phyloP scores from a whole-genome alignment of 2,113 vertebrate species.

The Sylvietta virens region DNA sequence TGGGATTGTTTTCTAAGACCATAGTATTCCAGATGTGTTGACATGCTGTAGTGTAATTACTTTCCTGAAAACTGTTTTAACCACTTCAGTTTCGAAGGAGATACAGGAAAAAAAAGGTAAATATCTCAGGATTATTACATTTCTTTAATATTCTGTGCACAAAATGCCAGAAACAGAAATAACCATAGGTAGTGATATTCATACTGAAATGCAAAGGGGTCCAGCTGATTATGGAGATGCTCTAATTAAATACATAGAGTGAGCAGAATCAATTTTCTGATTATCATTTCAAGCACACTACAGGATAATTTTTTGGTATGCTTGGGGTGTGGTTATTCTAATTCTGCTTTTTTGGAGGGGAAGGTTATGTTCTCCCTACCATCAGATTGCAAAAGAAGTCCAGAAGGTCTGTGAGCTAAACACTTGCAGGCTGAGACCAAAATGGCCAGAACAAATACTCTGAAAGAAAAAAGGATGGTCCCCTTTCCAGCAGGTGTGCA shows the following conservation, averaged over 20 bases:
- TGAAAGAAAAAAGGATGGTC: background rate
- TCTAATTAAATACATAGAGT: background rate
- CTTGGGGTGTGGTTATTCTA: background rate
- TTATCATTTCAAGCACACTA: background rate
- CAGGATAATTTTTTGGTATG: background rate
- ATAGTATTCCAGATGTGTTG: background rate
- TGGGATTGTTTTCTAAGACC: rapidly evolving
- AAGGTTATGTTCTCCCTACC: background rate
- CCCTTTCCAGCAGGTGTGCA: background rate
- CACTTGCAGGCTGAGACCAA: background rate
- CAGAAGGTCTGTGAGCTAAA: background rate
- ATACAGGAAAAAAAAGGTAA: background rate
- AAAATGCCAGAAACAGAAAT: background rate
- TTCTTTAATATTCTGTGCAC: background rate
- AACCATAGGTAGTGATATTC: background rate
- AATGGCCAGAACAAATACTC: background rate
- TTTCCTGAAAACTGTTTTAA: background rate
- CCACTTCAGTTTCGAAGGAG: background rate
- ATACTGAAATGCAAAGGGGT: background rate
- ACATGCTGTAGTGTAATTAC: background rate
- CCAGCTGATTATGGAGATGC: background rate
- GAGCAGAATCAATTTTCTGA: background rate
- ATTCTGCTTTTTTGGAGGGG: background rate
- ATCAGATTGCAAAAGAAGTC: background rate
- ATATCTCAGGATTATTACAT: background rate